A percentile compares a stretch with the other conserved stretches of the same genome.
Conservation (phyloP, 2,797 vertebrate genomes). For the Antennarius maculatus region DNA sequence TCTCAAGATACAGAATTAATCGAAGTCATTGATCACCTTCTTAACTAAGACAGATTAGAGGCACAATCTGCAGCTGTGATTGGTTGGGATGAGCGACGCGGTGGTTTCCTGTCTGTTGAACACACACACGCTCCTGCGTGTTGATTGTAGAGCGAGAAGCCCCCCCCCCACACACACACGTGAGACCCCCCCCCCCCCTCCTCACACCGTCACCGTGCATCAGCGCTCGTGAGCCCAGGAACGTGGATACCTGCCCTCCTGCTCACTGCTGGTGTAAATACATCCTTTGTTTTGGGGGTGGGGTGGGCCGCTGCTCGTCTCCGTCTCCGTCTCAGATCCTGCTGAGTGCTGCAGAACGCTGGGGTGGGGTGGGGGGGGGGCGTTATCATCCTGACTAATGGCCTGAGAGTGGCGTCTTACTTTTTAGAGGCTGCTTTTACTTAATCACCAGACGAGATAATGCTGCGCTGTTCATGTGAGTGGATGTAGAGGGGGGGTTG, state of each 20-base stretch:
- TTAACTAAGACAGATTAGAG: background rate
- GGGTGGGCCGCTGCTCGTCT: too few species aligned
- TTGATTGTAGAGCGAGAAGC: constrained; percentile 64
- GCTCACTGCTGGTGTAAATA: constrained; percentile 37
- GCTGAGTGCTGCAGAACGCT: constrained; percentile 71
- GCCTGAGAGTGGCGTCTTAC: constrained; percentile 76
- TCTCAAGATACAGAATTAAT: background rate
- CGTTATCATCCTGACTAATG: constrained; percentile 81
- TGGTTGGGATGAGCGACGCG: constrained; percentile 20
- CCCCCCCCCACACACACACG: constrained; percentile 37
- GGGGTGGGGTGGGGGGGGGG: constrained; percentile 42
- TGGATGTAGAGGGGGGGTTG: constrained; percentile 44
- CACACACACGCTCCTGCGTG: background rate
- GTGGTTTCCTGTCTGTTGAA: too few species aligned
- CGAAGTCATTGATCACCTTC: background rate
- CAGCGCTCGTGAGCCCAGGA: constrained; percentile 34
- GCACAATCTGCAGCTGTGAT: background rate
- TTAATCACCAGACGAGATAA: constrained; percentile 80
- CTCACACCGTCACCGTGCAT: constrained; percentile 57
- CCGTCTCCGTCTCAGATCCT: constrained; percentile 73
- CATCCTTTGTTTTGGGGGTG: background rate
- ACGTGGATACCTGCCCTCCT: constrained; percentile 23
- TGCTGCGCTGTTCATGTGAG: constrained; percentile 52
- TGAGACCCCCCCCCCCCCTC: constrained; percentile 37
- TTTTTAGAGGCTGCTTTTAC: constrained; percentile 76